A percentile compares a stretch with the other conserved stretches of the same genome.
Evolutionary conservation across 2,888 invertebrate species (phyloP).

Genomic region (Melinopterus prodromus): DNA sequence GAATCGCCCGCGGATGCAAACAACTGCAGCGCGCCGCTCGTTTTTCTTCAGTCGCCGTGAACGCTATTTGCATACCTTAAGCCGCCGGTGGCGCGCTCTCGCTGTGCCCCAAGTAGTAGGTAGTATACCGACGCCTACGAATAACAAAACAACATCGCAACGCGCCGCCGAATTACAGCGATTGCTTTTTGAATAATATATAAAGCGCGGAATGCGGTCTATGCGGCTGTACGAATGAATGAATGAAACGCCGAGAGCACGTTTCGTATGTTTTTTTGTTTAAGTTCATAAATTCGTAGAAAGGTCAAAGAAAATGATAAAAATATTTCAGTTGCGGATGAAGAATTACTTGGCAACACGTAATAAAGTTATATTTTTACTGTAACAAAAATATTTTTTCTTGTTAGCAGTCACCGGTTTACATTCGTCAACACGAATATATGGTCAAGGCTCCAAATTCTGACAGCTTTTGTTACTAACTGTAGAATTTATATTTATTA

Average conservation of each 20-base stretch:
- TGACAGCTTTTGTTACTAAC: no score
- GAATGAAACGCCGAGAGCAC: not conserved
- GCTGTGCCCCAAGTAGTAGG: not conserved
- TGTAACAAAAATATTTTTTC: no score
- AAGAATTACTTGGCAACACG: no score
- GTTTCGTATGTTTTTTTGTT: no score
- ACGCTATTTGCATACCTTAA: constrained; percentile 22
- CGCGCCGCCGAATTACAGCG: not conserved
- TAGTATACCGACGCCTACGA: not conserved
- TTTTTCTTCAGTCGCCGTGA: constrained; percentile 9
- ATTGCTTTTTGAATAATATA: constrained; percentile 21
- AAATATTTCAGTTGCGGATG: no score
- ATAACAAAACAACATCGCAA: not conserved
- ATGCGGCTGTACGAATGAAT: not conserved
- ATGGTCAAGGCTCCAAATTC: no score
- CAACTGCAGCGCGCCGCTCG: constrained; percentile 10
- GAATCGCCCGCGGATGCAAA: not conserved
- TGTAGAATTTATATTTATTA: no score
- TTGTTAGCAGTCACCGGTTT: no score
- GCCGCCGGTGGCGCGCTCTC: not conserved
- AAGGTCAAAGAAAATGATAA: no score
- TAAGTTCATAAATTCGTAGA: no score
- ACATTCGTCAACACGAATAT: no score
- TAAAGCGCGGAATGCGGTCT: not conserved
- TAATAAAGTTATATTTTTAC: no score